These are phyloP conservation scores for Chloroceryle amazona DNA, from an alignment of 2,797 vertebrate species.

Conservation along the genomic window DNA sequence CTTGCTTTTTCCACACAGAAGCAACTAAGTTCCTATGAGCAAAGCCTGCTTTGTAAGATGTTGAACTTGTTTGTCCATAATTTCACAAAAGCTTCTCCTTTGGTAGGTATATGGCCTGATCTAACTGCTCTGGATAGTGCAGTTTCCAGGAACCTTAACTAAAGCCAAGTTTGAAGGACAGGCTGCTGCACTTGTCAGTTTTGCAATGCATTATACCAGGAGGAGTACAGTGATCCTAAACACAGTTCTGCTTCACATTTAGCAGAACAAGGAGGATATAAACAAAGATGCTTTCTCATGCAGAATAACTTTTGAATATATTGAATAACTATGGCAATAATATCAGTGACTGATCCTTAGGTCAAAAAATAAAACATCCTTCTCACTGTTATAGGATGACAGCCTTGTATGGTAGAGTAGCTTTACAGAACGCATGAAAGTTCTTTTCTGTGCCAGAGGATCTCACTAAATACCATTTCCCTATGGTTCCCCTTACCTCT, in stretches of 20 bases:
- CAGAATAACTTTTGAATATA: not conserved
- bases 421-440: not conserved
- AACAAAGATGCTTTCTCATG: not conserved
- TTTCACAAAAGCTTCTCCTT: not conserved
- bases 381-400: not conserved
- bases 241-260: not conserved
- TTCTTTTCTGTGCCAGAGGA: not conserved
- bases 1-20: not conserved
- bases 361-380: not conserved
- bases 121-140: not conserved
- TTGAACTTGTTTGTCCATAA: not conserved
- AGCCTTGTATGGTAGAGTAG: rapidly evolving
- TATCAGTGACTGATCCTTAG: not conserved
- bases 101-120: not conserved
- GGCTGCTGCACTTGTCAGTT: not conserved
- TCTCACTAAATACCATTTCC: not conserved
- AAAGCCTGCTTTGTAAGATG: not conserved
- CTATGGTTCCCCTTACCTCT: not conserved
- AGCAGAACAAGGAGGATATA: not conserved
- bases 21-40: not conserved
- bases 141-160: not conserved
- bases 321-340: not conserved
- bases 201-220: rapidly evolving
- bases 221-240: not conserved
- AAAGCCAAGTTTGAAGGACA: not conserved